Percentiles rank a stretch among this genome's conserved stretches.
Evolutionary conservation across 1,140 invertebrate genomes (phyloP).

Genomic region (Thrips palmi): DNA sequence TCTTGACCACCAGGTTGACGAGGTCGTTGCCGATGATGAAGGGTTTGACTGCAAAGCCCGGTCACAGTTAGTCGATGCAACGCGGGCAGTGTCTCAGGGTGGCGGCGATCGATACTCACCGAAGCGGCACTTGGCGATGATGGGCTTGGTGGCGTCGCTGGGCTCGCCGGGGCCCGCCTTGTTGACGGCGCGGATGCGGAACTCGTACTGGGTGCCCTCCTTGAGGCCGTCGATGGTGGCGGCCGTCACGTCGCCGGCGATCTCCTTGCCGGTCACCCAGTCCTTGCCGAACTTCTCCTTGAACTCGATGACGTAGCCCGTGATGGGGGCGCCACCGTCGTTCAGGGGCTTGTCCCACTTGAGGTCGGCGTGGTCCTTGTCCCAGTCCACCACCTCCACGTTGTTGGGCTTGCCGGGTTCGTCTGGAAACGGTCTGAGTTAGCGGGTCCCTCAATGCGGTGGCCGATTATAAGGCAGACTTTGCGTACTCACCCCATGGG

Average conservation of each 20-base stretch:
- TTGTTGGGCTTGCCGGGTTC: conserved; percentile 82
- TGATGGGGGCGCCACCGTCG: conserved; percentile 89
- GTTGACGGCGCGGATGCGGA: conserved; percentile 87
- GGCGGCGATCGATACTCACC: conserved; percentile 25
- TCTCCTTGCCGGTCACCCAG: conserved; percentile 63
- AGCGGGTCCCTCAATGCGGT: conserved; percentile 3
- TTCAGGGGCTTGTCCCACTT: conserved; percentile 78
- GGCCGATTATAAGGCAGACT: neutral
- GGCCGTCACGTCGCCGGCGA: conserved; percentile 51
- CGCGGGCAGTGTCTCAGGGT: neutral
- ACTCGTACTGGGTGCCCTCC: conserved; percentile 91
- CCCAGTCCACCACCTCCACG: conserved; percentile 88
- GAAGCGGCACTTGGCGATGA: conserved; percentile 87
- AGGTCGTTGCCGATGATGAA: conserved; percentile 77
- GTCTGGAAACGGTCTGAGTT: conserved; percentile 33
- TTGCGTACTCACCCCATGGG: conserved; percentile 67
- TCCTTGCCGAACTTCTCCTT: conserved; percentile 86
- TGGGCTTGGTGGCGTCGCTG: conserved; percentile 84
- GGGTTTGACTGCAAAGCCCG: conserved; percentile 56
- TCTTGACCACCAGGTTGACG: conserved; percentile 76
- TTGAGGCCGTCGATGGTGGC: conserved; percentile 77
- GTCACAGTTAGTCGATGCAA: no score
- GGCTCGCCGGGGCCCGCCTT: conserved; percentile 89
- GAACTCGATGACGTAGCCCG: conserved; percentile 81
- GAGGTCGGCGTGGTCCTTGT: conserved; percentile 84